Evolutionary conservation across 2,888 invertebrate genomes (phyloP), one percentile per base, ranked within the genome.

Genomic region (Pantelozetes paolii): DNA sequence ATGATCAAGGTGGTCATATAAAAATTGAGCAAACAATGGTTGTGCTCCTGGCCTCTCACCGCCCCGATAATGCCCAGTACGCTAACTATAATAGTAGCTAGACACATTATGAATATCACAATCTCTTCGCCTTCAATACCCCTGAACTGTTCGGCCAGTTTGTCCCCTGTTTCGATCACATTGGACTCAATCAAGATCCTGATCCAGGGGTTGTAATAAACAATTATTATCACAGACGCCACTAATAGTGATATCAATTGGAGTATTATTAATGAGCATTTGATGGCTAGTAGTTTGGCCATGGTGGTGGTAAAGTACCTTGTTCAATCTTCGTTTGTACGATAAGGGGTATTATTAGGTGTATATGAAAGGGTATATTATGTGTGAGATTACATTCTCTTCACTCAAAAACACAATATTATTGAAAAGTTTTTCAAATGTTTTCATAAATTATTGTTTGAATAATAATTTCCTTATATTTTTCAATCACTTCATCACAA

Each of bases 201-300:
- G 26, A 73, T 73, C 73, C 73, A 73, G 6, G 73, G 73, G 57
- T 73, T 73, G 45, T 73, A 73, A 28, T 73, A 59, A 18, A 73
- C 45, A 9, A 73, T 70, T n/a, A 73, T 67, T 42, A 73, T 73
- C 26, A 73, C 69, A 32, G 50, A 54, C 28, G 73, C 73, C 26
- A 73, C 54, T 8, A 20, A 69, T 28, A 73, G 42, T 15, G 73
- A 73, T 23, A 45, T 45, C 69, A 73, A 40, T 32, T 73, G 73
- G 13, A 73, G 57, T 13, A 59, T 48, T 18, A 73, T 40, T 23
- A 73, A 20, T 36, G 73, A 42, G 23, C 67, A 69, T 13, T 50
- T 67, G 26, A 73, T 32, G 32, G 57, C 54, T 18, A 42, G 26
- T 18, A 73, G 30, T 69, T 73, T 73, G 20, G 73, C 73, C 73